phyloP scores from a whole-genome alignment of 2,888 invertebrate genomes.

The Aromia moschata region DNA sequence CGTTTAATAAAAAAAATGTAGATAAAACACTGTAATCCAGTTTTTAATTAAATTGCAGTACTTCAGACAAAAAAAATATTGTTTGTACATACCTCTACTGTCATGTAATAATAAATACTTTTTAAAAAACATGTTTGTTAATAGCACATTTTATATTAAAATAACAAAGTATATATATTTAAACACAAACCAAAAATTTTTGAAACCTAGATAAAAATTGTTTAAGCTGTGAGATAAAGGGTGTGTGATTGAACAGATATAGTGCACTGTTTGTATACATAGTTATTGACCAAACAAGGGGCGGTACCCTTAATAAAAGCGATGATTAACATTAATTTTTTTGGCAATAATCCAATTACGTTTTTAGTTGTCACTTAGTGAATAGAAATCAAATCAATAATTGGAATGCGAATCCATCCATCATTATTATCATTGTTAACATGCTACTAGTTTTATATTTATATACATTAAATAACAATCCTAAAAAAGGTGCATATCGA shows the following conservation, averaged over 20 bases:
- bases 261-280: constrained; percentile 18
- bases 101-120: constrained; percentile 46
- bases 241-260: too few species aligned
- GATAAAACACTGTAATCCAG: constrained; percentile 1
- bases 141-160: too few species aligned
- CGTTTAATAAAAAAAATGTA: not conserved
- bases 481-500: too few species aligned
- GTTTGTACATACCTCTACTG: constrained; percentile 40
- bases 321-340: constrained; percentile 20
- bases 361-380: constrained; percentile 10
- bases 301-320: constrained; percentile 26
- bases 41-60: not conserved
- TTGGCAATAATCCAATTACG: not conserved
- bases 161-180: too few species aligned
- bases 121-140: constrained; percentile 41
- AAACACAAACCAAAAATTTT: too few species aligned
- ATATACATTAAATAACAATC: too few species aligned
- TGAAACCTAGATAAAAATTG: too few species aligned
- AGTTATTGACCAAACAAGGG: constrained; percentile 38
- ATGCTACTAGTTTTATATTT: too few species aligned
- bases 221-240: constrained; percentile 6
- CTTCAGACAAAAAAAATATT: not conserved
- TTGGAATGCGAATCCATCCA: constrained; percentile 23
- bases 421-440: too few species aligned
- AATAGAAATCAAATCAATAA: constrained; percentile 20